Evolutionary conservation across 2,888 invertebrate genomes (phyloP).

Genomic region (Lithosia quadra): DNA sequence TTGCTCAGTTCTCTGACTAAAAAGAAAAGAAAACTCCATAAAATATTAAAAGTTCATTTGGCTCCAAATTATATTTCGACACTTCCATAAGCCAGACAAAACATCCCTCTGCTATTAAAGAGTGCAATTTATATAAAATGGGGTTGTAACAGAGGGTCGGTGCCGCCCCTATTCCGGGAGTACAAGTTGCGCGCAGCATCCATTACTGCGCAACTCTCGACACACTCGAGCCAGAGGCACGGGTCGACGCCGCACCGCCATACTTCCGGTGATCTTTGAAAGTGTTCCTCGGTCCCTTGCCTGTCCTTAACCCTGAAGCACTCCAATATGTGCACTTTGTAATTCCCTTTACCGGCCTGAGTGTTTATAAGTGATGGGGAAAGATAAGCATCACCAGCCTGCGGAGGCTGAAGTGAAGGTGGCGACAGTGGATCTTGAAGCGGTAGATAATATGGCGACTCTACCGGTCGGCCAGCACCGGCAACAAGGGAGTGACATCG

Average conservation of each 20-base stretch:
- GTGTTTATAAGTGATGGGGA: slow-evolving; percentile 75
- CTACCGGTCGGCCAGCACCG: slow-evolving; percentile 93
- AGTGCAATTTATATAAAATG: slow-evolving; percentile 72
- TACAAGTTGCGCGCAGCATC: slow-evolving; percentile 78
- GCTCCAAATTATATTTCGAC: slow-evolving; percentile 51
- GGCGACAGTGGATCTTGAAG: slow-evolving; percentile 95
- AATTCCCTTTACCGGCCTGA: slow-evolving; percentile 53
- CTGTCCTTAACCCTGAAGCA: slow-evolving; percentile 67
- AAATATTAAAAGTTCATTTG: slow-evolving; percentile 44
- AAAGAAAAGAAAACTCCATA: neutral
- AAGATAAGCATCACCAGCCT: slow-evolving; percentile 83
- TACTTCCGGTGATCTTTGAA: slow-evolving; percentile 75
- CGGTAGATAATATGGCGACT: slow-evolving; percentile 96
- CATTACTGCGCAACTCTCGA: slow-evolving; percentile 82
- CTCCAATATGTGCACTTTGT: slow-evolving; percentile 62
- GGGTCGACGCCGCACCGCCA: slow-evolving; percentile 72
- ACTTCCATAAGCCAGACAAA: slow-evolving; percentile 59
- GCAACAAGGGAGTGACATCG: slow-evolving; percentile 89
- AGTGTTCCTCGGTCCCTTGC: slow-evolving; percentile 65
- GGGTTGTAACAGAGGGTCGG: slow-evolving; percentile 72
- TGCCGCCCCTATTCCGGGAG: slow-evolving; percentile 76
- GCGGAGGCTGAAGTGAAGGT: slow-evolving; percentile 94
- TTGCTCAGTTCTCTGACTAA: neutral
- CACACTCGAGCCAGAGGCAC: slow-evolving; percentile 70
- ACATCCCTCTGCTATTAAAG: slow-evolving; percentile 72